Evolutionary conservation across 2,888 invertebrate species (phyloP).

Genomic region (Yponomeuta sedellus): DNA sequence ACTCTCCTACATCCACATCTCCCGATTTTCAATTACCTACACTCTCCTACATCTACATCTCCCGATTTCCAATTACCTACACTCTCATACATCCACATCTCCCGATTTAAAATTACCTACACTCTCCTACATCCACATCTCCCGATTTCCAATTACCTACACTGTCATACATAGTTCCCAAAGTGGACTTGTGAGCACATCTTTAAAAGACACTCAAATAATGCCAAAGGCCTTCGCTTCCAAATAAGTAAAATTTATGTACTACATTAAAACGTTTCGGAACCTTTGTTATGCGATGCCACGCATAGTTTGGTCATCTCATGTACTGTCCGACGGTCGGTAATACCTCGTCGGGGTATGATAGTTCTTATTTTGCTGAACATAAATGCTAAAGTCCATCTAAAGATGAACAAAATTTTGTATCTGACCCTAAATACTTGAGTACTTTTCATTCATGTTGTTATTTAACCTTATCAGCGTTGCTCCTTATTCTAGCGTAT

Average conservation of each 20-base stretch:
- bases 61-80: too few species aligned
- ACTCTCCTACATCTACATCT: too few species aligned
- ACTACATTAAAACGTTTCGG: neutral
- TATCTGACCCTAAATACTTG: neutral
- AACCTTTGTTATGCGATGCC: neutral
- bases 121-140: neutral
- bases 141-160: neutral
- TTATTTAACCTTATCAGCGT: neutral
- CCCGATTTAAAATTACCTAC: too few species aligned
- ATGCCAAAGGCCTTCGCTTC: slow-evolving; percentile 1
- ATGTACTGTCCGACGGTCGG: neutral
- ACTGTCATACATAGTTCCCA: neutral
- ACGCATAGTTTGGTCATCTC: neutral
- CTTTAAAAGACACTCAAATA: neutral
- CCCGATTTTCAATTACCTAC: too few species aligned
- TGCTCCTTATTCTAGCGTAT: neutral
- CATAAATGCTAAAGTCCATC: neutral
- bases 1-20: too few species aligned
- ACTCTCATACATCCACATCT: too few species aligned
- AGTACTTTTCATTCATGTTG: neutral
- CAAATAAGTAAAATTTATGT: slow-evolving; percentile 9
- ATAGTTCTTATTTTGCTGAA: neutral
- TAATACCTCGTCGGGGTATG: neutral
- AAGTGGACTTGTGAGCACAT: neutral
- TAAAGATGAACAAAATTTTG: neutral